Conservation (phyloP, 2,888 invertebrate species). For the Pelosia muscerda region DNA sequence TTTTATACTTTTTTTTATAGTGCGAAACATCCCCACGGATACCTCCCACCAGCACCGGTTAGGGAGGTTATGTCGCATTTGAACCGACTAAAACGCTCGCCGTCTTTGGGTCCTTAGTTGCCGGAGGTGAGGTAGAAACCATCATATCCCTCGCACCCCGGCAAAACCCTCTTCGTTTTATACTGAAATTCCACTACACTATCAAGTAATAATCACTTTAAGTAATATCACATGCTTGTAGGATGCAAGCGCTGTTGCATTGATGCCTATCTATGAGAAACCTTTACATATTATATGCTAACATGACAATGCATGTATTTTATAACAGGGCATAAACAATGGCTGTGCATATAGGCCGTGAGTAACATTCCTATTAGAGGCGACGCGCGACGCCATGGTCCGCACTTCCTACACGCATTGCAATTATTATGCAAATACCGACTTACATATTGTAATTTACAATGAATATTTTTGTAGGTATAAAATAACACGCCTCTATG, state of each 20-base stretch:
- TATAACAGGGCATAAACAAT: slow-evolving; percentile 31
- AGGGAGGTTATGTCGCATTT: too few relatives aligned
- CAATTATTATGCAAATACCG: slow-evolving; percentile 23
- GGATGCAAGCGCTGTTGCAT: slow-evolving; percentile 1
- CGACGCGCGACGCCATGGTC: slow-evolving; percentile 1
- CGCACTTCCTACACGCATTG: slow-evolving; percentile 21
- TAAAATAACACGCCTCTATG: too few relatives aligned
- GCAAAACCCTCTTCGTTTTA: too few relatives aligned
- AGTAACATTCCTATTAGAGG: neutral
- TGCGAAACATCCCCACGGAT: too few relatives aligned
- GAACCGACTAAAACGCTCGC: too few relatives aligned
- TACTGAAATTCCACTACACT: too few relatives aligned
- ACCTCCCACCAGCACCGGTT: too few relatives aligned
- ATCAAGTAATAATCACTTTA: neutral
- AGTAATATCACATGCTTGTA: neutral
- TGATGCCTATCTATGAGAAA: neutral
- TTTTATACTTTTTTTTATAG: too few relatives aligned
- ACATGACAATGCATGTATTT: slow-evolving; percentile 29
- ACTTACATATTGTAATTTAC: neutral
- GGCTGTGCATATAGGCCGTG: slow-evolving; percentile 5
- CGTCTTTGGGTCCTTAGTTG: too few relatives aligned
- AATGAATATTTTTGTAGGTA: too few relatives aligned
- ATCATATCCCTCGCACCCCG: too few relatives aligned
- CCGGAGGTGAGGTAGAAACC: too few relatives aligned
- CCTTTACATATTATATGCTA: neutral